These are phyloP conservation scores for Pseudochirops cupreus DNA, from an alignment of 2,797 vertebrate species.

Conservation along the genomic window DNA sequence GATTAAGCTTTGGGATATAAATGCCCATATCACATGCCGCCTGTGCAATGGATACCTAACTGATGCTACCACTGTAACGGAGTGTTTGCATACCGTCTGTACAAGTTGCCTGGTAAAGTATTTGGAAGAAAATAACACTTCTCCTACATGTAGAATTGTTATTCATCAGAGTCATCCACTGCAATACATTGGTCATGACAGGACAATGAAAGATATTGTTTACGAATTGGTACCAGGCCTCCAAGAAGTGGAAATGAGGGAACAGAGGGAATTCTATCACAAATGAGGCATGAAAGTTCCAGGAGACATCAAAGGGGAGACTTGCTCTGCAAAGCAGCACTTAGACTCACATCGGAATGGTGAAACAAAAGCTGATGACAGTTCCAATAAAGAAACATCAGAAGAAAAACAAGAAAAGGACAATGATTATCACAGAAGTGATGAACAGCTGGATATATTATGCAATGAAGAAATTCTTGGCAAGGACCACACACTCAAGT, in stretches of 20 bases:
- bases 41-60: constrained; percentile 99
- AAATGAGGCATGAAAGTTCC: constrained; percentile 99
- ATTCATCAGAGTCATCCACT: no score
- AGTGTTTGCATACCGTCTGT: constrained; percentile 94
- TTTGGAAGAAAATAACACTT: no score
- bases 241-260: constrained; percentile 98
- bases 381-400: no score
- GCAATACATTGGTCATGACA: constrained; percentile 90
- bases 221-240: constrained; percentile 99
- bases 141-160: no score
- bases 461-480: no score
- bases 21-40: constrained; percentile 99
- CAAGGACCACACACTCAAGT: no score
- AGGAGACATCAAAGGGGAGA: constrained; percentile 97
- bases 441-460: no score
- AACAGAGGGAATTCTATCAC: constrained; percentile 98
- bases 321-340: constrained; percentile 92
- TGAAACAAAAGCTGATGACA: constrained; percentile 57
- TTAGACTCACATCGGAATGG: constrained; percentile 91
- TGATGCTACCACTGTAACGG: constrained; percentile 98
- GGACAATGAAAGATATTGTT: constrained; percentile 99
- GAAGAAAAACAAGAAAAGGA: no score
- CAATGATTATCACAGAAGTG: no score
- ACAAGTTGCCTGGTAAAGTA: no score
- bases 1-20: constrained; percentile 99